phyloP scores from a whole-genome alignment of 2,113 vertebrate genomes.

The Taurulus bubalis region DNA sequence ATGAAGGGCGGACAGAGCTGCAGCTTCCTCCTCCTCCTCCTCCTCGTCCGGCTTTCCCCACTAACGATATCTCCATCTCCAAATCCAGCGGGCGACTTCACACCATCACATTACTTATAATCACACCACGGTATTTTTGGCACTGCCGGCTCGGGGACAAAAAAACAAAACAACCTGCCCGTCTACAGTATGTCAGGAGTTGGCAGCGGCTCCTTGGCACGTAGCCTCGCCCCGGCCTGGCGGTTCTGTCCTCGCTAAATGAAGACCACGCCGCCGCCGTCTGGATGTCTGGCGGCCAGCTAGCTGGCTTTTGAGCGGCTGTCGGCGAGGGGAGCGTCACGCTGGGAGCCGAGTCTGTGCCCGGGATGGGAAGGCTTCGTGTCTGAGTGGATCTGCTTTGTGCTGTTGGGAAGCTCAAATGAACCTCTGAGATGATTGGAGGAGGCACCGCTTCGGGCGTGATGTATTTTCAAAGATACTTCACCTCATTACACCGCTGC shows the following conservation, averaged over 20 bases:
- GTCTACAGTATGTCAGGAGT: conserved; percentile 64
- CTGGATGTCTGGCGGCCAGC: conserved; percentile 38
- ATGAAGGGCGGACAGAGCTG: conserved; percentile 32
- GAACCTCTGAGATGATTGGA: conserved; percentile 11
- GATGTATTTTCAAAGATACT: conserved; percentile 3
- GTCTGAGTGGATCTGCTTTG: no score
- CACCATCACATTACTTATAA: conserved; percentile 51
- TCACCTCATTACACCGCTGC: no score
- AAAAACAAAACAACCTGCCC: background rate
- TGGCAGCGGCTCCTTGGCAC: conserved; percentile 61
- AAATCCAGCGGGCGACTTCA: conserved; percentile 36
- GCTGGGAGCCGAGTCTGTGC: conserved; percentile 40
- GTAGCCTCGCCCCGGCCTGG: conserved; percentile 38
- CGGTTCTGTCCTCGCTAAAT: conserved; percentile 51
- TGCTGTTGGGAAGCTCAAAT: background rate
- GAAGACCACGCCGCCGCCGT: conserved; percentile 43
- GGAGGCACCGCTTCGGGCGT: background rate
- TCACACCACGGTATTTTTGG: conserved; percentile 53
- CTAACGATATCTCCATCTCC: conserved; percentile 36
- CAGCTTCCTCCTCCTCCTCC: conserved; percentile 13
- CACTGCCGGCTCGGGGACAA: background rate
- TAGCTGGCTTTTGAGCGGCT: conserved; percentile 42
- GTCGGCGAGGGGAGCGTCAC: conserved; percentile 23
- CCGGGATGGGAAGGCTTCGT: conserved; percentile 22
- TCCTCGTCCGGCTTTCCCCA: background rate